phyloP scores from a whole-genome alignment of 2,113 vertebrate genomes.

The Origma solitaria region DNA sequence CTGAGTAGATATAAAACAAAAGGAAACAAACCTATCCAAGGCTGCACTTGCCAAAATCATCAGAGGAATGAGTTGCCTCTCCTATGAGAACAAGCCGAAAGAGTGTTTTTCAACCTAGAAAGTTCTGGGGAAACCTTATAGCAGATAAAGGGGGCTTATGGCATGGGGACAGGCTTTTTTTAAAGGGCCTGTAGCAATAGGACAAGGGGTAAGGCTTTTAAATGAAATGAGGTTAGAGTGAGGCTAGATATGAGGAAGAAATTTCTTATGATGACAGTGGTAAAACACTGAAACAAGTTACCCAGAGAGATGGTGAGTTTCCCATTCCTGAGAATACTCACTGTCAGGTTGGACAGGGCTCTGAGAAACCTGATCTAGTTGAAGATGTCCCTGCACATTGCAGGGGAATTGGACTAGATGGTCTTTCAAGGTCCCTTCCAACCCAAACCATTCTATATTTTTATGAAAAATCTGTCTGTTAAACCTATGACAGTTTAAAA shows the following conservation, averaged over 20 bases:
- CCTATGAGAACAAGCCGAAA: background rate
- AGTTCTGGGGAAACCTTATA: background rate
- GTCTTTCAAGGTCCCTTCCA: background rate
- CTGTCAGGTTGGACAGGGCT: background rate
- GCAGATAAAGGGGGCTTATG: background rate
- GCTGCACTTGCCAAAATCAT: background rate
- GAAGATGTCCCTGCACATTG: background rate
- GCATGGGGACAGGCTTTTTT: background rate
- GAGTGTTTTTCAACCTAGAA: background rate
- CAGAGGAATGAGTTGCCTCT: background rate
- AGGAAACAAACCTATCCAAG: background rate
- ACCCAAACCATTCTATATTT: background rate
- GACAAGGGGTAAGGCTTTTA: background rate
- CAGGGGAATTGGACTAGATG: background rate
- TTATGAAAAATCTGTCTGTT: background rate
- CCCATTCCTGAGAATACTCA: background rate
- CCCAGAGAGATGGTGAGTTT: background rate
- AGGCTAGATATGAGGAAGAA: background rate
- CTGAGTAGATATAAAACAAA: background rate
- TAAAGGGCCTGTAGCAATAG: background rate
- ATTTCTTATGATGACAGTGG: accelerated
- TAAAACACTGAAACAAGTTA: background rate
- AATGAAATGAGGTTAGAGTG: background rate
- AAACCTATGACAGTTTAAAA: background rate
- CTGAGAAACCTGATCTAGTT: background rate